phyloP scores from a whole-genome alignment of 2,113 vertebrate species.

The Hydrochoerus hydrochaeris region DNA sequence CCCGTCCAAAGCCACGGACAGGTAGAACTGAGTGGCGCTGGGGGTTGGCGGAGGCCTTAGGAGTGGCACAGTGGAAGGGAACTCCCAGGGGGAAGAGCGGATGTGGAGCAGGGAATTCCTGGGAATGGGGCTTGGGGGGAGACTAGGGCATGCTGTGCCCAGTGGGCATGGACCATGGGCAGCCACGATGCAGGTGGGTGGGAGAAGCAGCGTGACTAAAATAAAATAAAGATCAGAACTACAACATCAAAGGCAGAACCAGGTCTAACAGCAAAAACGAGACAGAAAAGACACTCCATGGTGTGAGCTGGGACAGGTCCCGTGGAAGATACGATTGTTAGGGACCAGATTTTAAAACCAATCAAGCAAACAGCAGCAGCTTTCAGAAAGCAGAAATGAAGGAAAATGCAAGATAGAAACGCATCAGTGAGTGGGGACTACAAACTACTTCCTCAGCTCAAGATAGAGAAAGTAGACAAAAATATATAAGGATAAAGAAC shows the following conservation, averaged over 20 bases:
- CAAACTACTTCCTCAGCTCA: neutral
- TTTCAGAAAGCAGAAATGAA: neutral
- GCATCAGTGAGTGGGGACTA: accelerated
- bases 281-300: neutral
- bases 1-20: neutral
- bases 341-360: neutral
- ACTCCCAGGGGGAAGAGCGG: accelerated
- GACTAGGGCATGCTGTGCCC: neutral
- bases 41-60: accelerated
- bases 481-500: neutral
- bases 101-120: neutral
- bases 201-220: neutral
- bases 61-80: neutral
- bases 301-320: neutral
- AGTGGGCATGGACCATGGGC: neutral
- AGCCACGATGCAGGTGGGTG: accelerated
- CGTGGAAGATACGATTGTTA: neutral
- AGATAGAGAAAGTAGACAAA: neutral
- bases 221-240: neutral
- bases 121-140: accelerated
- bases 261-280: neutral
- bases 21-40: accelerated
- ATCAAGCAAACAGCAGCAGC: neutral
- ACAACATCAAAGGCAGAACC: neutral
- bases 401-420: neutral